These are phyloP conservation scores for Gallinago media DNA, from an alignment of 2,113 vertebrate species.

Conservation along the genomic window DNA sequence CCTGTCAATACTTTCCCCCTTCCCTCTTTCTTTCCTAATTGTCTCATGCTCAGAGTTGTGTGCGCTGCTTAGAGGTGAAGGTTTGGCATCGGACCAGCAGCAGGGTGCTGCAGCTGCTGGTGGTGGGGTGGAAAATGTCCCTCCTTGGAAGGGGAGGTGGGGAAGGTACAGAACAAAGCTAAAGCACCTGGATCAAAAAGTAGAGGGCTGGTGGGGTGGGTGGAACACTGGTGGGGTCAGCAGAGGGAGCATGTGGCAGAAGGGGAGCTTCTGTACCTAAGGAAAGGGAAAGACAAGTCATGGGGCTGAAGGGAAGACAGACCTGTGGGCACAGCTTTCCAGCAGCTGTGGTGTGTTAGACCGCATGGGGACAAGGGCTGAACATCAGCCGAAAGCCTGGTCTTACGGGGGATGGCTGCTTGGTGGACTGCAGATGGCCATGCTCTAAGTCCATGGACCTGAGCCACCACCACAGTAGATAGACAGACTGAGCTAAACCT, in stretches of 20 bases:
- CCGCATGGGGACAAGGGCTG: neutral
- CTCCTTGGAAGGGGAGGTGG: neutral
- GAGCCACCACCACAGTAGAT: neutral
- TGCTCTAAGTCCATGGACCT: neutral
- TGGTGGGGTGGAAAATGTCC: neutral
- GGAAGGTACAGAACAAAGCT: neutral
- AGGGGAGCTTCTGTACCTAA: neutral
- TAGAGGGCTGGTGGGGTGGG: neutral
- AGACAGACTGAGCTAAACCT: neutral
- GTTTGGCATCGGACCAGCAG: neutral
- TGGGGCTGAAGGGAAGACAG: neutral
- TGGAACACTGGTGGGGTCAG: neutral
- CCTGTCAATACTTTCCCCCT: slow-evolving; percentile 60
- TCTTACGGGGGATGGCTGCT: neutral
- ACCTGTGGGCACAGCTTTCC: neutral
- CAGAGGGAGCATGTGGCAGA: neutral
- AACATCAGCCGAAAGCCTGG: neutral
- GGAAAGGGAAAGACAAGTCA: neutral
- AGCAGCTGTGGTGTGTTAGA: neutral
- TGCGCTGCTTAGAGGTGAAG: slow-evolving; percentile 15
- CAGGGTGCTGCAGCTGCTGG: neutral
- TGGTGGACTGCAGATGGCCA: accelerated
- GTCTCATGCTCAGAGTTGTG: slow-evolving; percentile 63
- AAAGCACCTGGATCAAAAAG: neutral
- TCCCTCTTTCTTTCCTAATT: slow-evolving; percentile 41